Base-by-base conservation (phyloP, 2,113 vertebrate species). In the Epinephelus moara region DNA sequence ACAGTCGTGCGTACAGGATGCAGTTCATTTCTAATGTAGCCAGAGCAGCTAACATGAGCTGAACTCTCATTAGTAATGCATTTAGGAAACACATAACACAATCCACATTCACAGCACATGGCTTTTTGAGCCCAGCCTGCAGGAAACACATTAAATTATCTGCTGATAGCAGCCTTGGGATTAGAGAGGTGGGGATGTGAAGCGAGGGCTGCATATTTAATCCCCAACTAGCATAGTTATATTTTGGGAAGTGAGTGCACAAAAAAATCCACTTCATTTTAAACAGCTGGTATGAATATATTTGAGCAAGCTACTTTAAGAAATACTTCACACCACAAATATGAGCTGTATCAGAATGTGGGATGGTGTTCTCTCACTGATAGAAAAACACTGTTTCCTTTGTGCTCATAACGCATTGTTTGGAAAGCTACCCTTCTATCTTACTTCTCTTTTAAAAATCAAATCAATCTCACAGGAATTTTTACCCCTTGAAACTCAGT, bases 141-240 rank as follows among this genome's bases (percentile, higher is more conserved):
- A 67, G 83, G 67, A 88, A 84, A 71, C 73, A 59, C 62, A 81
- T 81, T 56, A 6, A 60, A 82, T 78, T 6, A 52, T 78, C 49
- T 66, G 42, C 21, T 67, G 70, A 77, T 70, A 45, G 27, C 55
- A 61, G 62, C 21, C n/a, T 13, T 61, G 33, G 76, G 70, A 80
- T 87, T 64, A 52, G 55, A 19, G 71, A 56, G 9, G 53, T 25
- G 42, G 64, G 30, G 30, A 55, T 37, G 40, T 63, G 50, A 23
- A 52, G 23, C 47, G 18, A 61, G 0, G 6, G 37, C 18, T 47
- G 56, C 42, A 42, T 5, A 25, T 63, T 70, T 74, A 68, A 80
- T 81, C 14, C 8, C 2, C 0, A 2, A 19, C 14, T 27, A 37
- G 19, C 10, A 61, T 1, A 9, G 1, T 11, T 18, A 67, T 4